Conservation (phyloP, 2,797 vertebrate genomes). For the Dermochelys coriacea region DNA sequence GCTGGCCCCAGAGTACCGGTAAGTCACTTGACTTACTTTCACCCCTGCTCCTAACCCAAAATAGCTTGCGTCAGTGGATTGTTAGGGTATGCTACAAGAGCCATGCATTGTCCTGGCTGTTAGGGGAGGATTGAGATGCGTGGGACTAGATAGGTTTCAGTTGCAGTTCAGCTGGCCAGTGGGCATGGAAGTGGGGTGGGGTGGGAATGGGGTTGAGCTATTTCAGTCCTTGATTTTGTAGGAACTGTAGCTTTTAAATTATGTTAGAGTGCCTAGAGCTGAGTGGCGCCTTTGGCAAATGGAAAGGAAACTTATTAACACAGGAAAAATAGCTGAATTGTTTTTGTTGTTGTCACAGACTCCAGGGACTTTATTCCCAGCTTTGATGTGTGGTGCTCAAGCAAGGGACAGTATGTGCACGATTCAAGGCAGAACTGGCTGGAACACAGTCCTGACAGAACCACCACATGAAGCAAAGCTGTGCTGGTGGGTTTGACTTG, state of each 20-base stretch:
- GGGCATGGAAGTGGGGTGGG: background rate
- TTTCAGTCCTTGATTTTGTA: background rate
- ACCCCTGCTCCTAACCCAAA: background rate
- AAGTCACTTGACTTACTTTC: too few species aligned
- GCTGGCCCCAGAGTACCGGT: too few species aligned
- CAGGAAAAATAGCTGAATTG: background rate
- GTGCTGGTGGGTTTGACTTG: background rate
- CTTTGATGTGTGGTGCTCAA: background rate
- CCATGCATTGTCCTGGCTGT: background rate
- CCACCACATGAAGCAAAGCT: background rate
- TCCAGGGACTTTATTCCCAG: background rate
- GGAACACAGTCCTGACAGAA: background rate
- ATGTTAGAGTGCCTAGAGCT: background rate
- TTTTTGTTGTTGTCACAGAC: background rate
- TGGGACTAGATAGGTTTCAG: background rate
- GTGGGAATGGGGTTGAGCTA: background rate
- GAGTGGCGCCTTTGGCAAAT: background rate
- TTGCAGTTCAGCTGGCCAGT: background rate
- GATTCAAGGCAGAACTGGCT: background rate
- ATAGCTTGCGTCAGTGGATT: background rate
- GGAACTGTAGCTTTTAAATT: background rate
- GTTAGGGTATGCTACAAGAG: too few species aligned
- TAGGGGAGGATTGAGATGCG: background rate
- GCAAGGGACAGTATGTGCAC: background rate
- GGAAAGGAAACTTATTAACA: background rate